Evolutionary conservation across 2,888 invertebrate species (phyloP).

Genomic region (Parnassius orleans): DNA sequence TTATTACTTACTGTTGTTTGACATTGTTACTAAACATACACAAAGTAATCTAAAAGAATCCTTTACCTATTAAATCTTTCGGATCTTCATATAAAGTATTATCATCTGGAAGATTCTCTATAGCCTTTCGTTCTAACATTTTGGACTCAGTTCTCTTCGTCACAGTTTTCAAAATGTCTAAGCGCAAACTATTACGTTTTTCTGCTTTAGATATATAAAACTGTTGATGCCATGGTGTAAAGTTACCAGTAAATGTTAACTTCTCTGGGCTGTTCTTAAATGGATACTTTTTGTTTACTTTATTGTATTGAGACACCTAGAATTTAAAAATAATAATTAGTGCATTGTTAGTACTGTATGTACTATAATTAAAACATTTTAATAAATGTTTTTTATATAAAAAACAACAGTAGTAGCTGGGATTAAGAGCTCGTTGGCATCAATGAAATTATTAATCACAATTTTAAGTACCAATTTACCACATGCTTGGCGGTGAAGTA

Average conservation of each 20-base stretch:
- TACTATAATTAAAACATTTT: no score
- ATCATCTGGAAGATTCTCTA: slow-evolving; percentile 39
- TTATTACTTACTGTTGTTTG: no score
- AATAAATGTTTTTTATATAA: no score
- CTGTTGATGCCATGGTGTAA: slow-evolving; percentile 46
- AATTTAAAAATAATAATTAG: slow-evolving; percentile 21
- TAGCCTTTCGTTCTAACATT: slow-evolving; percentile 42
- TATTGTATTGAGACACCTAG: slow-evolving; percentile 36
- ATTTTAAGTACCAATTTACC: no score
- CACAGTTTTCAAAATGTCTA: slow-evolving; percentile 60
- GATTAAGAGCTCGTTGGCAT: no score
- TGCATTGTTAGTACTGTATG: not conserved
- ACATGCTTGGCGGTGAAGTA: no score
- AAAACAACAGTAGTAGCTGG: no score
- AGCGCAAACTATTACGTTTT: slow-evolving; percentile 55
- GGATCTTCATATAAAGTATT: slow-evolving; percentile 72
- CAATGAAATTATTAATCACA: no score
- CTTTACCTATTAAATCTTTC: slow-evolving; percentile 62
- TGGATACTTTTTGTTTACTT: slow-evolving; percentile 41
- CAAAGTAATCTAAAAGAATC: slow-evolving; percentile 1
- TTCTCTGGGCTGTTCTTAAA: slow-evolving; percentile 40
- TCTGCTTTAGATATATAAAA: slow-evolving; percentile 51
- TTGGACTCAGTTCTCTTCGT: slow-evolving; percentile 54
- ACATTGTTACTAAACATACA: not conserved
- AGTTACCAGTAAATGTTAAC: slow-evolving; percentile 59